phyloP scores from a whole-genome alignment of 2,888 invertebrate genomes.

The Onthophagus sagittarius region DNA sequence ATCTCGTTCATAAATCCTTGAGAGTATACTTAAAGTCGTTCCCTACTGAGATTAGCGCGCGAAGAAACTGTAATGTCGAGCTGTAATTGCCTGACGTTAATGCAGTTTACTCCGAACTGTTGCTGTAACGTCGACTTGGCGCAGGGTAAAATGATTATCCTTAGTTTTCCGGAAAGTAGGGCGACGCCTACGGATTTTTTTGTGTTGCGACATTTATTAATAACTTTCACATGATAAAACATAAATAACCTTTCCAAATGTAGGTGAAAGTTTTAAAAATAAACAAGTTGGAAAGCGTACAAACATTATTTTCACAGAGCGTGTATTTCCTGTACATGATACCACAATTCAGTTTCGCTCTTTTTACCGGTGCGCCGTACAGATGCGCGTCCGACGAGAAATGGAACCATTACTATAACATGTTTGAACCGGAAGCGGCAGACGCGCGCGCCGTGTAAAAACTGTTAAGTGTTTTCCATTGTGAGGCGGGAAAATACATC shows the following conservation, averaged over 20 bases:
- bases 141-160: background rate
- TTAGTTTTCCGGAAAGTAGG: background rate
- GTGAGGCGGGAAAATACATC: background rate
- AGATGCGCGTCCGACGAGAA: background rate
- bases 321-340: background rate
- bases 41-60: background rate
- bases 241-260: background rate
- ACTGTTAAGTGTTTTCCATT: slow-evolving; percentile 11
- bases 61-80: background rate
- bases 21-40: background rate
- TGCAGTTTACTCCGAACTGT: slow-evolving; percentile 6
- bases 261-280: background rate
- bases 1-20: background rate
- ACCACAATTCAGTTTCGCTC: background rate
- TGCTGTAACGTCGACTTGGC: background rate
- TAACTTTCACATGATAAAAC: background rate
- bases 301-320: background rate
- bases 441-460: background rate
- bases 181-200: background rate
- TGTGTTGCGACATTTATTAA: background rate
- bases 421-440: slow-evolving; percentile 4
- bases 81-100: background rate
- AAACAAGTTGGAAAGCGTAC: background rate
- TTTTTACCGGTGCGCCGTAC: background rate
- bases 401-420: slow-evolving; percentile 3